These are phyloP conservation scores for Platysternon megacephalum DNA, from an alignment of 2,113 vertebrate species.

Conservation along the genomic window DNA sequence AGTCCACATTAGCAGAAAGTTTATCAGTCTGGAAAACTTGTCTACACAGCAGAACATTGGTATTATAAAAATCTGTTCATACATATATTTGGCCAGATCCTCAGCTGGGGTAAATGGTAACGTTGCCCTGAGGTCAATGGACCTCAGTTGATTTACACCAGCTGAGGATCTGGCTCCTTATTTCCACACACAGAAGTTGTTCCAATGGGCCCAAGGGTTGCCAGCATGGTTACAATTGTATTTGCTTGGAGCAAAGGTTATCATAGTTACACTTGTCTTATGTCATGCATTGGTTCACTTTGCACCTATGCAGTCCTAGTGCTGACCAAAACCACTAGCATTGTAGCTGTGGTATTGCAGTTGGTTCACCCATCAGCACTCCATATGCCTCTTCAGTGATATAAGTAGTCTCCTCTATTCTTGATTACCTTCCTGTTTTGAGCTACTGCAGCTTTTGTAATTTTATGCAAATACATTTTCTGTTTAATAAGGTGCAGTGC, in stretches of 20 bases:
- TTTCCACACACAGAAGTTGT: not conserved
- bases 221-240: not conserved
- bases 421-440: not conserved
- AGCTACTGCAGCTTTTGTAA: accelerated
- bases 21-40: not conserved
- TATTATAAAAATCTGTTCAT: not conserved
- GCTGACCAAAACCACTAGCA: not conserved
- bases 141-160: not conserved
- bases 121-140: not conserved
- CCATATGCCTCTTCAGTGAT: not conserved
- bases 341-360: not conserved
- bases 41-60: not conserved
- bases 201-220: not conserved
- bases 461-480: constrained; percentile 13
- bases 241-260: not conserved
- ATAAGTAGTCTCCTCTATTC: not conserved
- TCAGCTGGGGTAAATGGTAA: not conserved
- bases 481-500: not conserved
- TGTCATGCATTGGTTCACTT: not conserved
- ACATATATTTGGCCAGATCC: not conserved
- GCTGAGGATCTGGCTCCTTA: not conserved
- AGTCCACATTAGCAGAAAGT: not conserved
- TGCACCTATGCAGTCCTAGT: not conserved
- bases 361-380: not conserved
- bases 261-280: not conserved